A percentile compares a stretch with the other conserved stretches of the same genome.
Conservation (phyloP, 2,888 invertebrate species). For the Frankliniella fusca region DNA sequence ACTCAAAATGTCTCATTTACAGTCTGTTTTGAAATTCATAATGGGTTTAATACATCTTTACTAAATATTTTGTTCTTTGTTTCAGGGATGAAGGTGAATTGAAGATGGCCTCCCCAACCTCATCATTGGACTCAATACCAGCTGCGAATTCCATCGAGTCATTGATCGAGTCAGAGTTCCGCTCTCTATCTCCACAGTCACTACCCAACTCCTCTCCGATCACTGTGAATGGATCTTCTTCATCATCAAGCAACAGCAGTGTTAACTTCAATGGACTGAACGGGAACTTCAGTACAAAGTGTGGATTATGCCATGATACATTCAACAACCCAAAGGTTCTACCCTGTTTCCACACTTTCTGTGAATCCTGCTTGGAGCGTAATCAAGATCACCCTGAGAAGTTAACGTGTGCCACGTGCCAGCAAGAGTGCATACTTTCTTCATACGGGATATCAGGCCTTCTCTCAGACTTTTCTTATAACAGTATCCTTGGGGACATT, state of each 20-base stretch:
- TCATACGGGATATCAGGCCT: constrained; percentile 61
- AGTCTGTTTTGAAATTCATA: neutral
- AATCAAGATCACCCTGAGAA: constrained; percentile 64
- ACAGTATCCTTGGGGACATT: constrained; percentile 47
- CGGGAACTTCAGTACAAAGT: constrained; percentile 38
- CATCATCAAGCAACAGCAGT: constrained; percentile 53
- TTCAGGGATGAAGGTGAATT: constrained; percentile 81
- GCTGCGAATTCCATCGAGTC: constrained; percentile 90
- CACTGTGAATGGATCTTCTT: constrained; percentile 82
- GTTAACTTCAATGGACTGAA: constrained; percentile 39
- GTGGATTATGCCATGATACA: constrained; percentile 64
- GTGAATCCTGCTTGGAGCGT: constrained; percentile 75
- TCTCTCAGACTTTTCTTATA: constrained; percentile 60
- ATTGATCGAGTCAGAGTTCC: constrained; percentile 72
- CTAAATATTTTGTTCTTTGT: constrained; percentile 45
- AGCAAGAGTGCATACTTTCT: constrained; percentile 51
- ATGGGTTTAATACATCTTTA: neutral
- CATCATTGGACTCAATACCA: constrained; percentile 87
- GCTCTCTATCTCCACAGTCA: constrained; percentile 55
- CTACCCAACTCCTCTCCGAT: constrained; percentile 60
- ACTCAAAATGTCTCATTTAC: neutral
- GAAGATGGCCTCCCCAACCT: constrained; percentile 91
- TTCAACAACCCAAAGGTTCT: constrained; percentile 70
- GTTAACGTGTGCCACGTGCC: constrained; percentile 69
- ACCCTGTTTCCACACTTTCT: constrained; percentile 79